Evolutionary conservation across 2,113 vertebrate species (phyloP).

Genomic region (Toxostoma redivivum): DNA sequence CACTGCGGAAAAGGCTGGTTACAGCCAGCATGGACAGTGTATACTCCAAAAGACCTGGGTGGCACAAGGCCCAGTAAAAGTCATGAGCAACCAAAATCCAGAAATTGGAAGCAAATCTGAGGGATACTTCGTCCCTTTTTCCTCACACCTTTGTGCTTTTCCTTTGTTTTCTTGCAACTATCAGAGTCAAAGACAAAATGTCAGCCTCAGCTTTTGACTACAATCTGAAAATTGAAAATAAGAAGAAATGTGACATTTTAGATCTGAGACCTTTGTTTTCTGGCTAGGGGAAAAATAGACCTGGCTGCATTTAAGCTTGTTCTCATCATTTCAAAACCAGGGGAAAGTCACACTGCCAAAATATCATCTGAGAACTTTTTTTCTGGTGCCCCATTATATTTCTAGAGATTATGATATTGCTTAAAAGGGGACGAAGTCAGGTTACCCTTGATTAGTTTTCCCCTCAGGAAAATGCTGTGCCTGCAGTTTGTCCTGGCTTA

Average conservation of each 20-base stretch:
- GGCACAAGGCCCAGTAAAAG: background rate
- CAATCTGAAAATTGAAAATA: slow-evolving; percentile 69
- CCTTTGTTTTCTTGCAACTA: slow-evolving; percentile 60
- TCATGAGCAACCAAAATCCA: background rate
- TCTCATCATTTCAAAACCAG: slow-evolving; percentile 42
- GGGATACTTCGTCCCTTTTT: background rate
- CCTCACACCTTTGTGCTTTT: slow-evolving; percentile 19
- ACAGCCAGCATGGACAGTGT: background rate
- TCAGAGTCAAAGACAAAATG: slow-evolving; percentile 55
- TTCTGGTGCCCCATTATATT: background rate
- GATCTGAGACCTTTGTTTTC: slow-evolving; percentile 65
- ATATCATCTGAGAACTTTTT: slow-evolving; percentile 44
- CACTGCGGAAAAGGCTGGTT: background rate
- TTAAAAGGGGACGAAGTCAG: slow-evolving; percentile 35
- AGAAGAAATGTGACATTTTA: slow-evolving; percentile 75
- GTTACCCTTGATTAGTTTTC: background rate
- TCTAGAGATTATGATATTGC: slow-evolving; percentile 33
- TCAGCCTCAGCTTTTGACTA: slow-evolving; percentile 62
- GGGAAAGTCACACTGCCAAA: slow-evolving; percentile 54
- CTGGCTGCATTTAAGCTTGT: slow-evolving; percentile 39
- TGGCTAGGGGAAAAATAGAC: slow-evolving; percentile 51
- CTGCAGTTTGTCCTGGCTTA: background rate
- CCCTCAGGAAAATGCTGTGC: background rate
- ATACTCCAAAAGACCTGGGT: background rate
- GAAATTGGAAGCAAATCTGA: background rate